Percentiles rank a stretch among this genome's conserved stretches.
Conservation (phyloP, 2,888 invertebrate species). For the Cryptophagus acutangulus region DNA sequence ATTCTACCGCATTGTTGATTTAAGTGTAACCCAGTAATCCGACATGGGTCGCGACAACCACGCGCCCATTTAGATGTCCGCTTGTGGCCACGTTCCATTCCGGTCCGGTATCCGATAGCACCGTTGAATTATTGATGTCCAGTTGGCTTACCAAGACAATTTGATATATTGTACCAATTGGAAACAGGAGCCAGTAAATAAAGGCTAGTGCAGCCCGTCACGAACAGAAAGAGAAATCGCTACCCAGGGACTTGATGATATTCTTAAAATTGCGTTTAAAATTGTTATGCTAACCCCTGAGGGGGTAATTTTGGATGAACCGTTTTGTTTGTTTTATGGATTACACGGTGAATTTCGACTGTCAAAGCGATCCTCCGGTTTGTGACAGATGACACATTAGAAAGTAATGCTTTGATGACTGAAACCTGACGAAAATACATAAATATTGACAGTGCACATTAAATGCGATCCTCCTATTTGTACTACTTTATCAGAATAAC, state of each 20-base stretch:
- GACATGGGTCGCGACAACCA: conserved; percentile 28
- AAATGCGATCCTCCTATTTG: conserved; percentile 41
- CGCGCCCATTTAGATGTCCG: conserved; percentile 33
- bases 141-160: conserved; percentile 44
- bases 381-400: conserved; percentile 34
- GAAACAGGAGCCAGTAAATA: conserved; percentile 44
- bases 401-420: conserved; percentile 35
- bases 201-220: conserved; percentile 32
- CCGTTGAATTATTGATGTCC: conserved; percentile 46
- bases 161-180: conserved; percentile 45
- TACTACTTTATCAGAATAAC: conserved; percentile 43
- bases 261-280: conserved; percentile 45
- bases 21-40: conserved; percentile 30
- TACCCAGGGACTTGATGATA: conserved; percentile 34
- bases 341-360: conserved; percentile 36
- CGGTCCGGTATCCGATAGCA: conserved; percentile 27
- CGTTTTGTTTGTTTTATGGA: conserved; percentile 40
- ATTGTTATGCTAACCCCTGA: conserved; percentile 35
- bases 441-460: conserved; percentile 47
- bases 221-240: conserved; percentile 41
- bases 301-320: conserved; percentile 28
- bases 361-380: conserved; percentile 25
- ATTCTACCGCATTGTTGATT: conserved; percentile 23
- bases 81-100: conserved; percentile 31
- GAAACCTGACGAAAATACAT: conserved; percentile 34